Percentiles rank a stretch among this genome's conserved stretches.
These are phyloP conservation scores for Homalodisca vitripennis DNA, from an alignment of 1,140 invertebrate genomes.

Conservation along the genomic window DNA sequence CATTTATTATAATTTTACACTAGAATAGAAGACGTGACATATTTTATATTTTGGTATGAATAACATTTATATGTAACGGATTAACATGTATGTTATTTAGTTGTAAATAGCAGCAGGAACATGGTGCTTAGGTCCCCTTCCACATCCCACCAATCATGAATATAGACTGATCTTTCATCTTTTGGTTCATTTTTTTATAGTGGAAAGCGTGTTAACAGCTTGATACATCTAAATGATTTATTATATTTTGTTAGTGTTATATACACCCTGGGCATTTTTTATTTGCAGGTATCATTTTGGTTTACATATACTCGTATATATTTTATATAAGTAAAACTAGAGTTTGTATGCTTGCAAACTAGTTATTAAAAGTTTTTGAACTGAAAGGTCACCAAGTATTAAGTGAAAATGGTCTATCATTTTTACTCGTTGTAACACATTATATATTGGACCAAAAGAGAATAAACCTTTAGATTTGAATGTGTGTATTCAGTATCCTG, in stretches of 20 bases:
- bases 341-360: background rate
- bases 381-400: background rate
- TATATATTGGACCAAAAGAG: conserved; percentile 23
- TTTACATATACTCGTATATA: background rate
- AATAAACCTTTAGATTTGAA: conserved; percentile 23
- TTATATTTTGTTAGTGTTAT: too few relatives aligned
- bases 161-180: conserved; percentile 7
- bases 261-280: background rate
- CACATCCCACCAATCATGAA: conserved; percentile 16
- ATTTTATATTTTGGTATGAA: too few relatives aligned
- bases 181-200: background rate
- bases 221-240: too few relatives aligned
- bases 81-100: too few relatives aligned
- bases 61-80: too few relatives aligned
- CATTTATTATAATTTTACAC: too few relatives aligned
- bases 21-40: too few relatives aligned
- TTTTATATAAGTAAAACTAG: background rate
- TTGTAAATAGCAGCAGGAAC: background rate
- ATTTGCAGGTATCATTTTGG: background rate
- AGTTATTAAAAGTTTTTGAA: background rate
- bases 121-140: conserved; percentile 6
- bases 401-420: background rate
- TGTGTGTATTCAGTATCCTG: too few relatives aligned
- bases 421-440: background rate
- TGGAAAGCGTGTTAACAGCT: background rate